Evolutionary conservation across 2,113 vertebrate genomes (phyloP).

Genomic region (Spermophilus dauricus): DNA sequence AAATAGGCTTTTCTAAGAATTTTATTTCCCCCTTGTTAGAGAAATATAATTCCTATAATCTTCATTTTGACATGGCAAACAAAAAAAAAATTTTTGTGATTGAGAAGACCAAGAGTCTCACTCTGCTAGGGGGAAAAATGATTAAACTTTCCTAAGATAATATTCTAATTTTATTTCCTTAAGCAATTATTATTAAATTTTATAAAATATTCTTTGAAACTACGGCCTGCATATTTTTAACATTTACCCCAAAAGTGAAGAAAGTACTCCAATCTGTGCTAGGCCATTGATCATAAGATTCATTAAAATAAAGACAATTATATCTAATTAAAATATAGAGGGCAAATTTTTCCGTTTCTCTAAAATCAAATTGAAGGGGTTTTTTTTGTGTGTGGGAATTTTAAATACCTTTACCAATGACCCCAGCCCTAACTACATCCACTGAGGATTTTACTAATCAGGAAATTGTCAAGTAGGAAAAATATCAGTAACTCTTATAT

Average conservation of each 20-base stretch:
- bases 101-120: neutral
- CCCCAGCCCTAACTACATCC: neutral
- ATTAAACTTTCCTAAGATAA: neutral
- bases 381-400: neutral
- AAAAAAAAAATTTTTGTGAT: neutral
- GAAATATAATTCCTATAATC: neutral
- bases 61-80: neutral
- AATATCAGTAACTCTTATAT: neutral
- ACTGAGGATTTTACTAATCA: neutral
- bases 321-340: neutral
- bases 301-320: neutral
- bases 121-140: neutral
- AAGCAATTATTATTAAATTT: neutral
- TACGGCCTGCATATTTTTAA: neutral
- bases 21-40: neutral
- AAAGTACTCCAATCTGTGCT: neutral
- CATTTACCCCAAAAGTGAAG: neutral
- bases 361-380: neutral
- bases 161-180: neutral
- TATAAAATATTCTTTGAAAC: constrained; percentile 22
- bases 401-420: neutral
- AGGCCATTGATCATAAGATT: neutral
- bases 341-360: neutral
- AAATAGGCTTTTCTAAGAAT: neutral
- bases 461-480: neutral